Conservation (phyloP, 2,113 vertebrate genomes). For the Grus americana region DNA sequence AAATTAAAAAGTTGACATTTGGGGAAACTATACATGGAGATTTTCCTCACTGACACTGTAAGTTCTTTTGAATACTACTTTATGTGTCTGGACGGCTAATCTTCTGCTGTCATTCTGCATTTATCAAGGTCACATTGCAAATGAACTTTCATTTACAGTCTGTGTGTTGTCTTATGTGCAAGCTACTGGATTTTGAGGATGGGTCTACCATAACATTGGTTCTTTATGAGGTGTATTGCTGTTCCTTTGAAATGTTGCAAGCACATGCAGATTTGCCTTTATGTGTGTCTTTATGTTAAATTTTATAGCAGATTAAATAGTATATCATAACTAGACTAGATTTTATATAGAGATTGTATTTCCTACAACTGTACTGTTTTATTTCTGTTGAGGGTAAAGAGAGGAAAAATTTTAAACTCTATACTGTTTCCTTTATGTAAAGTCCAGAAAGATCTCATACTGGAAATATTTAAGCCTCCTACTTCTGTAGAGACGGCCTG, state of each 20-base stretch:
- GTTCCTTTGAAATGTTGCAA: background rate
- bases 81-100: background rate
- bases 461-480: background rate
- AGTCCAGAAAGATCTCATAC: background rate
- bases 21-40: background rate
- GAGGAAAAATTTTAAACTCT: background rate
- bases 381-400: background rate
- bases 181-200: background rate
- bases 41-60: background rate
- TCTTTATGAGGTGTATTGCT: background rate
- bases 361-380: background rate
- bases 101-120: background rate
- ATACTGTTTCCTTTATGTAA: background rate
- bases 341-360: background rate
- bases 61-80: background rate
- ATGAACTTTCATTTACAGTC: background rate
- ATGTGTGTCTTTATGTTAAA: background rate
- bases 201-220: background rate
- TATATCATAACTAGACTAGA: background rate
- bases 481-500: background rate
- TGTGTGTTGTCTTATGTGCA: background rate
- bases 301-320: background rate
- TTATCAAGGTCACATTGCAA: background rate
- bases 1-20: slow-evolving; percentile 30
- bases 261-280: background rate